phyloP scores from a whole-genome alignment of 1,140 invertebrate species.

The Drosophila tsacasi region DNA sequence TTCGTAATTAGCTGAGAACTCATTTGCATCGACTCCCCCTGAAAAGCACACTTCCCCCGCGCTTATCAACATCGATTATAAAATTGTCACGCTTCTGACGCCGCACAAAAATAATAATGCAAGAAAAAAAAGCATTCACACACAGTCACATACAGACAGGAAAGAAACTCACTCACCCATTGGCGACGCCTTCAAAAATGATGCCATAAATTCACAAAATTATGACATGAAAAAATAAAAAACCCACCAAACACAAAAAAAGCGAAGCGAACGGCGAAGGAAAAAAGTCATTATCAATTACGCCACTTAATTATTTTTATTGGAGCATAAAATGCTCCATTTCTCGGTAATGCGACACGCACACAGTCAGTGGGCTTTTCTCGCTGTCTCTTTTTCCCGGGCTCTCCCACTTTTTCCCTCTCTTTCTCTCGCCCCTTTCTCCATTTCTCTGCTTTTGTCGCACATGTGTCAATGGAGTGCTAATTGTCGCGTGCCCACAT shows the following conservation, averaged over 20 bases:
- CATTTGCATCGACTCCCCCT: constrained; percentile 26
- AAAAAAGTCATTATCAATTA: constrained; percentile 81
- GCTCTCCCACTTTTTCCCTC: neutral
- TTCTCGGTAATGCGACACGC: constrained; percentile 56
- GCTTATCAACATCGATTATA: constrained; percentile 44
- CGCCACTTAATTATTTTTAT: constrained; percentile 83
- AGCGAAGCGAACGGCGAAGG: constrained; percentile 14
- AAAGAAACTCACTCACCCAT: constrained; percentile 6
- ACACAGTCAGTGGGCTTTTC: constrained; percentile 8
- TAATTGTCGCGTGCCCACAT: constrained; percentile 79
- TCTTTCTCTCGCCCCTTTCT: neutral
- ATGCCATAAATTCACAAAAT: constrained; percentile 67
- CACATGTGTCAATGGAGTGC: constrained; percentile 80
- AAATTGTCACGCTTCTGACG: constrained; percentile 43
- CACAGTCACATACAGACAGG: neutral
- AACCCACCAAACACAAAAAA: constrained; percentile 30
- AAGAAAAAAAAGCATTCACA: neutral
- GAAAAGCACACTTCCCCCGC: neutral
- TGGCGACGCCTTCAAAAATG: constrained; percentile 43
- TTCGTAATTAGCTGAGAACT: constrained; percentile 28
- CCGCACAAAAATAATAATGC: constrained; percentile 35
- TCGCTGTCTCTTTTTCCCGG: neutral
- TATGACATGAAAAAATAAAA: constrained; percentile 65
- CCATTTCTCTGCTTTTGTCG: constrained; percentile 31
- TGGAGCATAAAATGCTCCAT: constrained; percentile 83